Evolutionary conservation across 2,797 vertebrate genomes (phyloP).

Genomic region (Sebastes kiyomatsui): DNA sequence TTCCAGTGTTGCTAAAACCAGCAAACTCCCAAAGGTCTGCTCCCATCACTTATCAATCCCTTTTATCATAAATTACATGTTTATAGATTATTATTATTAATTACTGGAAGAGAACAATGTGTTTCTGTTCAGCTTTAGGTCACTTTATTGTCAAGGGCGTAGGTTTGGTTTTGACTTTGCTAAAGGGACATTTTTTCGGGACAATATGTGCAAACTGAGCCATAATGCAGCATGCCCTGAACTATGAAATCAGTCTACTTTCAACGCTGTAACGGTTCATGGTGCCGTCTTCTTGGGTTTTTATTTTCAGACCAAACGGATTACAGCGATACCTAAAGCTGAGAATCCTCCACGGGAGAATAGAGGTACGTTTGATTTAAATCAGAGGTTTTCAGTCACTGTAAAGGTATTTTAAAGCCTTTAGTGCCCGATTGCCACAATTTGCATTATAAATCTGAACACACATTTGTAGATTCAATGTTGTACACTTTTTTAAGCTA

Average conservation of each 20-base stretch:
- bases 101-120: background rate
- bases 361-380: slow-evolving; percentile 84
- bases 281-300: background rate
- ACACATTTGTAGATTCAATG: background rate
- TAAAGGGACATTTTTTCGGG: background rate
- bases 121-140: background rate
- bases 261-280: background rate
- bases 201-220: background rate
- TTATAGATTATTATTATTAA: background rate
- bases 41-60: background rate
- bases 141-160: background rate
- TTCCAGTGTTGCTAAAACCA: slow-evolving; percentile 89
- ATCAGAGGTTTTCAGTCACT: background rate
- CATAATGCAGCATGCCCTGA: background rate
- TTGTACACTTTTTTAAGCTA: background rate
- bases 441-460: too few relatives aligned
- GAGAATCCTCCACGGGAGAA: slow-evolving; percentile 90
- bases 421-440: too few relatives aligned
- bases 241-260: too few relatives aligned
- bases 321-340: slow-evolving; percentile 85
- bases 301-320: slow-evolving; percentile 85
- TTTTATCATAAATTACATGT: background rate
- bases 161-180: background rate
- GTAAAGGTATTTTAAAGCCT: background rate
- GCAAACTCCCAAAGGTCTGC: slow-evolving; percentile 94